Percentiles rank a stretch among this genome's conserved stretches.
These are phyloP conservation scores for Argopecten irradians DNA, from an alignment of 1,140 invertebrate species.

Conservation along the genomic window DNA sequence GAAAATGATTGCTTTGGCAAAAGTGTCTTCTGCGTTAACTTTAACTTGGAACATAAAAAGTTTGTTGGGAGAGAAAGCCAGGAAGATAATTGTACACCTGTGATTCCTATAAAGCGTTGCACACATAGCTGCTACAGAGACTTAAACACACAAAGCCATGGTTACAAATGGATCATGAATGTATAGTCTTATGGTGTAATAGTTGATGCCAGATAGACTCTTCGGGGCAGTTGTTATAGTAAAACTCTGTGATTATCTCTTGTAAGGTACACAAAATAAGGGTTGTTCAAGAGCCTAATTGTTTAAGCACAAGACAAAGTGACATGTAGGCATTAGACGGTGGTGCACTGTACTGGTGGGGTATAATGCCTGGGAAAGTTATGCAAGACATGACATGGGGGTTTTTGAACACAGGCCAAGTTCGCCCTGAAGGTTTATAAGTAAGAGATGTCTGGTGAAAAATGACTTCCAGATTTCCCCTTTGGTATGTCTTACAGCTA, in stretches of 20 bases:
- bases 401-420: constrained; percentile 15
- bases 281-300: neutral
- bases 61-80: neutral
- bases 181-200: neutral
- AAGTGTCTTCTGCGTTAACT: neutral
- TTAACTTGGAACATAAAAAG: neutral
- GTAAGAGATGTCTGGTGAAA: constrained; percentile 21
- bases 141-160: neutral
- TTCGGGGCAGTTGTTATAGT: neutral
- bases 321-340: neutral
- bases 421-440: constrained; percentile 1
- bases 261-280: neutral
- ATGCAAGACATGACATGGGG: constrained; percentile 7
- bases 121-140: neutral
- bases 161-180: neutral
- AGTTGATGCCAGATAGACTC: neutral
- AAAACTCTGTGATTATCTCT: neutral
- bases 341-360: constrained; percentile 3
- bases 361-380: constrained; percentile 4
- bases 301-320: constrained; percentile 3
- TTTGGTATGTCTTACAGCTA: neutral
- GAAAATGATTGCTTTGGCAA: neutral
- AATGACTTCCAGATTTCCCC: constrained; percentile 4
- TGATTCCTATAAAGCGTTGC: neutral
- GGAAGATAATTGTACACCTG: neutral